Conservation (phyloP, 2,797 vertebrate genomes). For the Arrhamphus sclerolepis region DNA sequence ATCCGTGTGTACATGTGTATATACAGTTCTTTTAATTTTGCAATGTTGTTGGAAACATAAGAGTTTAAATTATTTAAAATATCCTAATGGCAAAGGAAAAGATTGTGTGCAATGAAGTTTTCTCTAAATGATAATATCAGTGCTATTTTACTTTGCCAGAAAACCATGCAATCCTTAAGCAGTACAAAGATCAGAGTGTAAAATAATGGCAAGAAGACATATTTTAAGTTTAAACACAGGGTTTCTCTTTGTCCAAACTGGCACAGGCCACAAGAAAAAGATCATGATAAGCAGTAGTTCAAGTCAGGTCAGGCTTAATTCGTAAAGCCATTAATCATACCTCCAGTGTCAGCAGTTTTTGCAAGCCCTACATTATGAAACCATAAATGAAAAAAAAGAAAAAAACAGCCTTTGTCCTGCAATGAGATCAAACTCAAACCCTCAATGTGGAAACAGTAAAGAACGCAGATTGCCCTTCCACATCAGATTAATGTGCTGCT, state of each 20-base stretch:
- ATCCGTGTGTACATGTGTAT: too few species aligned
- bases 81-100: too few species aligned
- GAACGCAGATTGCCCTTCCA: slow-evolving; percentile 10
- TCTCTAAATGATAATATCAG: slow-evolving; percentile 1
- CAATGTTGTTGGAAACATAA: too few species aligned
- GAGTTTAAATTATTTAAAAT: too few species aligned
- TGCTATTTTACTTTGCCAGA: neutral
- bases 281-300: slow-evolving; percentile 51
- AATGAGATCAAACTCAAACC: slow-evolving; percentile 45
- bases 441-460: slow-evolving; percentile 23
- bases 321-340: slow-evolving; percentile 59
- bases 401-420: slow-evolving; percentile 42
- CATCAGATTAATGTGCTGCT: slow-evolving; percentile 15
- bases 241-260: slow-evolving; percentile 25
- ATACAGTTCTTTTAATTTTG: too few species aligned
- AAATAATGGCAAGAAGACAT: slow-evolving; percentile 28
- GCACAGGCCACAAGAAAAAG: slow-evolving; percentile 38
- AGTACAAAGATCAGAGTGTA: slow-evolving; percentile 22
- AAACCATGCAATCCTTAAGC: slow-evolving; percentile 13
- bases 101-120: neutral
- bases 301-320: slow-evolving; percentile 66
- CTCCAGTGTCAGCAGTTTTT: slow-evolving; percentile 38
- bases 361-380: slow-evolving; percentile 37
- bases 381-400: slow-evolving; percentile 39
- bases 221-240: slow-evolving; percentile 42